Base-by-base conservation (phyloP, 2,888 invertebrate species). In the Pristionchus mayeri region DNA sequence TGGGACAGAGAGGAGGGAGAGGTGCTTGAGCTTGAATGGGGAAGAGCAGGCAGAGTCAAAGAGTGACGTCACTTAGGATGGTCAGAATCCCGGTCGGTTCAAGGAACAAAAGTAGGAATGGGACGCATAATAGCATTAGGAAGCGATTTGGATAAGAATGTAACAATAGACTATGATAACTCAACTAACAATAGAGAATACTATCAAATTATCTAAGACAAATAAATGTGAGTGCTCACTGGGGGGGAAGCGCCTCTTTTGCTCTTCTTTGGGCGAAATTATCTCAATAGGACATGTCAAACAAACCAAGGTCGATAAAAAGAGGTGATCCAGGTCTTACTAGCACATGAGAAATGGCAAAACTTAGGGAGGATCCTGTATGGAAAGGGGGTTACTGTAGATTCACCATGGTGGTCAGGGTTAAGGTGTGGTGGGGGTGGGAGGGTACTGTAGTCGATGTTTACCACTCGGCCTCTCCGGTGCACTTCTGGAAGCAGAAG, bases 381-480 rank as follows among this genome's bases (percentile, higher is more conserved):
- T 44, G 44, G 13, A 13, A 44, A 13, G 40, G 40, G 40, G 40
- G 21, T 16, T 63, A 34, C 34, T 34, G 44, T 71, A 40, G 63
- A 18, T 34, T 27, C 24, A 60, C 57, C 27, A 63, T 34, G 63
- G 63, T 71, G 18, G 37, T 4, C 18, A 40, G 67, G 63, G 44
- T 9, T 50, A 30, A 24, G 24, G 50, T 76, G 37, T 48, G 44
- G 76, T 40, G 44, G 27, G 44, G 75, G n/a, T 75, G 60, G 27
- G 63, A 24, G 63, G 63, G 24, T 67, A 54, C 27, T 13, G 54
- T 34, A 50, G n/a, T 13, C n/a, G 30, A 21, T 30, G 11, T 50
- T 87, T 81, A 99, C 98, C 99, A 99, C 94, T 99, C 99, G 37
- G 98, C 98, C 95, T 99, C 99, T 89, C 99, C 99, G 92, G 96